These are phyloP conservation scores for Cancer borealis DNA, from an alignment of 2,888 invertebrate genomes.

Conservation along the genomic window DNA sequence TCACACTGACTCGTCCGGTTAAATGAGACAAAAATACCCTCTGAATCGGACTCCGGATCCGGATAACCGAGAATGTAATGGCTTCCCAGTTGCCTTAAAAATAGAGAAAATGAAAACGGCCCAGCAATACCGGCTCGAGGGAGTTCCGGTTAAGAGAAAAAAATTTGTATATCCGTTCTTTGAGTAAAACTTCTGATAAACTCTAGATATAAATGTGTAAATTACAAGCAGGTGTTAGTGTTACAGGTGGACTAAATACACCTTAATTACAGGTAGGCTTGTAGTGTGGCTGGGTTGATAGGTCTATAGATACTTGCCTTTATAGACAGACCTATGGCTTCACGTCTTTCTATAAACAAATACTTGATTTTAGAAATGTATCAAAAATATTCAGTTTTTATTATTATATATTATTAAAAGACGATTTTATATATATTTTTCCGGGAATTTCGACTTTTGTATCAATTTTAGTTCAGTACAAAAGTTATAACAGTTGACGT, in stretches of 20 bases:
- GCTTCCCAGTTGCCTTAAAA: background rate
- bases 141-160: background rate
- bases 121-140: background rate
- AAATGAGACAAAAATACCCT: background rate
- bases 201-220: background rate
- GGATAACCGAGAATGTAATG: slow-evolving; percentile 27
- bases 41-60: slow-evolving; percentile 15
- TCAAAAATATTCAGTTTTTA: no score
- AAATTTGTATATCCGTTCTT: background rate
- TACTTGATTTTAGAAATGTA: no score
- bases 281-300: no score
- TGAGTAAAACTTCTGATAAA: background rate
- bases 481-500: no score
- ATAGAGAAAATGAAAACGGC: background rate
- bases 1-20: slow-evolving; percentile 5
- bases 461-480: no score
- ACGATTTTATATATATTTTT: no score
- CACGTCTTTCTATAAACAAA: no score
- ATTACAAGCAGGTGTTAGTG: background rate
- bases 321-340: no score
- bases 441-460: no score
- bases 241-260: background rate
- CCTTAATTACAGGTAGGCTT: no score
- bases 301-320: no score
- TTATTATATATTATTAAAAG: no score